Evolutionary conservation across 1,140 invertebrate species (phyloP).

Genomic region (Lerema accius): DNA sequence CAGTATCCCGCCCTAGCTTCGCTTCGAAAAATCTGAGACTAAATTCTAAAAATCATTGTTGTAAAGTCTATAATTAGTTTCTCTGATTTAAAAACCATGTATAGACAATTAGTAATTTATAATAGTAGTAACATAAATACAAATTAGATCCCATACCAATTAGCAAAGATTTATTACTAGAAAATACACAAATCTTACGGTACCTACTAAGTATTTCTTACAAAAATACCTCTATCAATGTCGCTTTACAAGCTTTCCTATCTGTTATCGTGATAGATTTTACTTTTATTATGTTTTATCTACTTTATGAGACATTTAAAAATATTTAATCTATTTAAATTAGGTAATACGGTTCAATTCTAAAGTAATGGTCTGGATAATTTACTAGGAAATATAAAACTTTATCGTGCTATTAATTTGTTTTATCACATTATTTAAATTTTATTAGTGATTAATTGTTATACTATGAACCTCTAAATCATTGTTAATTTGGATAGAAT

Average conservation of each 20-base stretch:
- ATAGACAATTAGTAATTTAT: no score
- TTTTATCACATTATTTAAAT: not conserved
- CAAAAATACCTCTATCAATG: not conserved
- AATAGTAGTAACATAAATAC: no score
- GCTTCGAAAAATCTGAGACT: no score
- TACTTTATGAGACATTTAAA: not conserved
- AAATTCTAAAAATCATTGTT: no score
- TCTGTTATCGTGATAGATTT: not conserved
- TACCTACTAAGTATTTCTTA: not conserved
- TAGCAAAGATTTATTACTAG: no score
- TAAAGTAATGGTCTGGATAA: not conserved
- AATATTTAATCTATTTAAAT: not conserved
- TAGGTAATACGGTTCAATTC: not conserved
- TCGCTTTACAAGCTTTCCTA: not conserved
- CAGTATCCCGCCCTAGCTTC: no score
- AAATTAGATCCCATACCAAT: no score
- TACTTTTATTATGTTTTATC: not conserved
- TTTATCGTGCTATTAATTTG: not conserved
- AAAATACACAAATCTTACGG: not conserved
- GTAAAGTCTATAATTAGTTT: no score
- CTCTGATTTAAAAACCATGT: no score
- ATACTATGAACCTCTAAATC: not conserved
- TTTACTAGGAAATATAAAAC: not conserved
- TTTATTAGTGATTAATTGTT: not conserved
- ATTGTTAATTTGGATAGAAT: not conserved